These are phyloP conservation scores for Rostratula benghalensis DNA, from an alignment of 2,113 vertebrate species.

Conservation along the genomic window DNA sequence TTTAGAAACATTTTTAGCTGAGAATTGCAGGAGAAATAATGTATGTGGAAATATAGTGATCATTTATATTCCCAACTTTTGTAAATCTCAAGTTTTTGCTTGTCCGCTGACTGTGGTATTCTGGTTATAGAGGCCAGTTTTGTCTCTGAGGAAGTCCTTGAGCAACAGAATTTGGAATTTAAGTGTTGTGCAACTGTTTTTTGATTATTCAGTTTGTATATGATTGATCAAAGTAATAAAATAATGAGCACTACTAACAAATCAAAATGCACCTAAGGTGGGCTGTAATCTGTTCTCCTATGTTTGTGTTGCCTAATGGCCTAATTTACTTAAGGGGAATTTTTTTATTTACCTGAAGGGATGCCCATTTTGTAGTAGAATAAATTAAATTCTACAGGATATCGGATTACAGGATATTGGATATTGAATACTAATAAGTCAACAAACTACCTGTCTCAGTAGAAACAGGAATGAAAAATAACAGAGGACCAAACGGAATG, in stretches of 20 bases:
- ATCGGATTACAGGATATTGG: background rate
- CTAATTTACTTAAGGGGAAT: background rate
- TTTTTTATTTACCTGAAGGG: background rate
- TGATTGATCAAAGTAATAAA: conserved; percentile 43
- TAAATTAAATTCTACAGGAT: background rate
- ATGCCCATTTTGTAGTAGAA: background rate
- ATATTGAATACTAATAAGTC: background rate
- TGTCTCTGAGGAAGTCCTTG: conserved; percentile 3
- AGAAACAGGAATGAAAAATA: background rate
- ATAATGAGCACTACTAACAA: background rate
- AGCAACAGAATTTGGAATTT: conserved; percentile 37
- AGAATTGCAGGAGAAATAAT: conserved; percentile 39
- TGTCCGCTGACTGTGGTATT: background rate
- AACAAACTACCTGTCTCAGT: background rate
- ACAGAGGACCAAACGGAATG: background rate
- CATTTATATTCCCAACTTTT: conserved; percentile 55
- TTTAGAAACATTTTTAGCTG: conserved; percentile 58
- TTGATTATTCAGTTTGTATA: conserved; percentile 30
- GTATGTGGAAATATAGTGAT: conserved; percentile 48
- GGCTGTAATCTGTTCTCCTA: background rate
- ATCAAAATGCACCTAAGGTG: background rate
- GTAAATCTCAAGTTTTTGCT: conserved; percentile 31
- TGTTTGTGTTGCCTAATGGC: background rate
- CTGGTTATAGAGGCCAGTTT: background rate
- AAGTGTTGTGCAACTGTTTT: conserved; percentile 31